Evolutionary conservation across 2,113 vertebrate genomes (phyloP), one percentile per base, ranked within the genome.

Genomic region (Astur gentilis): DNA sequence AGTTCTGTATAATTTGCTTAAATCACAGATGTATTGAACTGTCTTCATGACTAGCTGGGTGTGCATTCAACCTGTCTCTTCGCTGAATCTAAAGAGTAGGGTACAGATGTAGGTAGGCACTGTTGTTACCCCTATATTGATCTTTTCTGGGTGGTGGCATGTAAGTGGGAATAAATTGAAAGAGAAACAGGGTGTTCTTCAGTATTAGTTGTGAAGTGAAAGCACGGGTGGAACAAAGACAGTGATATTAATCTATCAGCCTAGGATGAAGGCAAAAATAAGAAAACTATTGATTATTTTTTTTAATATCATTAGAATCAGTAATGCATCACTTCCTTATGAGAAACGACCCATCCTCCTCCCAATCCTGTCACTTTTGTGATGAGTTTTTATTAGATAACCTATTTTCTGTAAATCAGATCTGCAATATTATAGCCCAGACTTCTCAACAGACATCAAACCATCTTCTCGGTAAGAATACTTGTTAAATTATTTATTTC

Each of bases 251-350:
- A 96, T 97, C 78, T 64, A n/a, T 94, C 95, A 95, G 57, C 40
- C 87, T 29, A n/a, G 40, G 70, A 93, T 93, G 91, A 97, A 96
- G 96, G 83, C 45, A 93, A 79, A 96, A 96, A 91, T 91, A 97
- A 94, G 83, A 84, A 91, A 96, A 57, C 4, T 93, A 97, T 95
- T 97, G 96, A 95, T 97, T 98, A 75, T 96, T 79, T 95, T 82
- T 82, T 81, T 95, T 11, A 87, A 82, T 86, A 90, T 94, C 20
- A 27, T 96, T 95, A 87, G 75, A 95, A 84, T 92, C 77, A 60
- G 79, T 70, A 96, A 96, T 93, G 88, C 71, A 96, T 97, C 83
- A 45, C 83, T 94, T 93, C 93, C 78, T 92, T 70, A 65, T 83
- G 84, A 92, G 95, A 94, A 96, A 76, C 87, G 80, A 91, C 38